Conservation (phyloP, 2,888 invertebrate genomes). For the Orgyia antiqua region DNA sequence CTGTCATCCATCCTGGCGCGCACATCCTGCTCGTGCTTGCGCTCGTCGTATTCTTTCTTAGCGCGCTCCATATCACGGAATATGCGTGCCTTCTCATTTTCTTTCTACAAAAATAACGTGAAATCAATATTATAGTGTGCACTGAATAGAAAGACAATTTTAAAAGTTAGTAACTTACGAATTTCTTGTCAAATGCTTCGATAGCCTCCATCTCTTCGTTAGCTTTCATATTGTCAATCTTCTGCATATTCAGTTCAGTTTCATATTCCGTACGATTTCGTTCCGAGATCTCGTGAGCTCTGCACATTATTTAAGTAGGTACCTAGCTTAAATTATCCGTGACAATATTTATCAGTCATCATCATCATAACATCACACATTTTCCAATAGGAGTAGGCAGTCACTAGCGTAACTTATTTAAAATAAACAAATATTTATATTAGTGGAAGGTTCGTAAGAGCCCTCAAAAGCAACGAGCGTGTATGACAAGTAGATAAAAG, state of each 20-base stretch:
- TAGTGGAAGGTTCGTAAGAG: no score
- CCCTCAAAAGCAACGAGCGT: no score
- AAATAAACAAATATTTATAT: no score
- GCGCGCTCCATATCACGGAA: conserved; percentile 45
- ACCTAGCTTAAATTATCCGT: no score
- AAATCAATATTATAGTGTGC: no score
- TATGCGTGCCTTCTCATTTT: conserved; percentile 48
- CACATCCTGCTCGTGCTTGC: conserved; percentile 36
- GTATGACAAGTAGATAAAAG: no score
- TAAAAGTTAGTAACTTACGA: conserved; percentile 34
- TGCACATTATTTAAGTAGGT: conserved; percentile 17
- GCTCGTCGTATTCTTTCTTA: conserved; percentile 26
- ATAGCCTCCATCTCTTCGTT: conserved; percentile 49
- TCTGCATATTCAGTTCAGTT: conserved; percentile 49
- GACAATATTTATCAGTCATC: no score
- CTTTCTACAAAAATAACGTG: conserved; percentile 31
- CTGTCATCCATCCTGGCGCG: conserved; percentile 48
- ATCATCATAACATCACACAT: no score
- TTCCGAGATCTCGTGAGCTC: conserved; percentile 53
- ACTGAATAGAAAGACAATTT: neutral
- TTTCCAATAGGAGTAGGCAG: neutral
- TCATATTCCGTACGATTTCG: conserved; percentile 52
- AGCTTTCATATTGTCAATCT: conserved; percentile 52
- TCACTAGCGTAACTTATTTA: no score
- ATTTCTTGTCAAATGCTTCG: conserved; percentile 53